These are phyloP conservation scores for Argyresthia goedartella DNA, from an alignment of 2,888 invertebrate genomes.

Conservation along the genomic window DNA sequence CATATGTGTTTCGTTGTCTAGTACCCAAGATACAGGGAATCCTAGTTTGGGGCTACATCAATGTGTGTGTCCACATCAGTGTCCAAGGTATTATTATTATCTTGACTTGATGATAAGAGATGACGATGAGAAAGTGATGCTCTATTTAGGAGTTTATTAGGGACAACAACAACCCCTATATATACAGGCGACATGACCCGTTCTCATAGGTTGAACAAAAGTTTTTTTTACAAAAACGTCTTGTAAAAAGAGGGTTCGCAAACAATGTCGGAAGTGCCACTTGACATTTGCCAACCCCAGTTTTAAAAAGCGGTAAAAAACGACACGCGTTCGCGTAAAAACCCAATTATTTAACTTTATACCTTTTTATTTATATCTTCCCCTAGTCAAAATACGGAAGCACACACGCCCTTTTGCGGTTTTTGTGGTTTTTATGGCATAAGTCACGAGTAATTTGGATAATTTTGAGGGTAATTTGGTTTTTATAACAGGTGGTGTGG, in stretches of 20 bases:
- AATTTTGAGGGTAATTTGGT: not conserved
- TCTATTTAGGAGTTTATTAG: no score
- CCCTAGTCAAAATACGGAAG: not conserved
- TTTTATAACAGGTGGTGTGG: not conserved
- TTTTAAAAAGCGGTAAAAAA: conserved; percentile 21
- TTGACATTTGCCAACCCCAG: conserved; percentile 42
- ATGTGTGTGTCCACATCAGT: no score
- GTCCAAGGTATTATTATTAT: no score
- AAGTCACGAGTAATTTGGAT: not conserved
- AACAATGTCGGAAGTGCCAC: conserved; percentile 44
- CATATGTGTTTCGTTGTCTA: no score
- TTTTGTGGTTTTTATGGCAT: not conserved
- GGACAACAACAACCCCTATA: no score
- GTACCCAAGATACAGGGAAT: no score
- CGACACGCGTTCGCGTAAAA: conserved; percentile 56
- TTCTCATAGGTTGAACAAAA: no score
- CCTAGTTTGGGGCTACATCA: no score
- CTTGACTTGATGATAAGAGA: no score
- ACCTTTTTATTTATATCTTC: conserved; percentile 33
- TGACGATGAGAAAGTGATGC: no score
- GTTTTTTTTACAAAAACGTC: not conserved
- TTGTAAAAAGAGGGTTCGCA: conserved; percentile 20
- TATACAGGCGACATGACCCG: no score
- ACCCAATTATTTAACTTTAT: conserved; percentile 42
- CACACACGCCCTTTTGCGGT: conserved; percentile 2